These are phyloP conservation scores for Vanessa atalanta DNA, from an alignment of 1,140 invertebrate species.

Conservation along the genomic window DNA sequence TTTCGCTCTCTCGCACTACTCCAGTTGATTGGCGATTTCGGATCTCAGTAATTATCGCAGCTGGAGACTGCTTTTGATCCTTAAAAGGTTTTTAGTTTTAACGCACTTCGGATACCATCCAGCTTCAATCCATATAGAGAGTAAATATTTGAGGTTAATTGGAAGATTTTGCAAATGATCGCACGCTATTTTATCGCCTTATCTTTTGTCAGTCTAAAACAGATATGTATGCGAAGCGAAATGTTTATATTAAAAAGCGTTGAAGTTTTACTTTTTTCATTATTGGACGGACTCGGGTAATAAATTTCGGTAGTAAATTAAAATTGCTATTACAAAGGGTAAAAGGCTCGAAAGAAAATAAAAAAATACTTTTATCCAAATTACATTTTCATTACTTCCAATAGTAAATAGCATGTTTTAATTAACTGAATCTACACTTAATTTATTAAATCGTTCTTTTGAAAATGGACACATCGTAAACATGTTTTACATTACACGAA, in stretches of 20 bases:
- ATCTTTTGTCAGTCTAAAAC: neutral
- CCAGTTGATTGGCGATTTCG: slow-evolving; percentile 23
- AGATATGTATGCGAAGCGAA: neutral
- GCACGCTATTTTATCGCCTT: neutral
- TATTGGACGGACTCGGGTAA: neutral
- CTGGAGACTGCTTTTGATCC: neutral
- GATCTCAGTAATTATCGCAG: slow-evolving; percentile 24
- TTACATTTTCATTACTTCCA: slow-evolving; percentile 2
- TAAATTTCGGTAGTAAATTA: slow-evolving; percentile 1
- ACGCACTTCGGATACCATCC: neutral
- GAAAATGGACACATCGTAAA: neutral
- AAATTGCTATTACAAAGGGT: neutral
- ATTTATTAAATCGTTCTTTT: neutral
- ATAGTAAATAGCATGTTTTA: neutral
- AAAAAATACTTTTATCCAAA: slow-evolving; percentile 1
- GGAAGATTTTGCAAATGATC: neutral
- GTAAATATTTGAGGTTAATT: neutral
- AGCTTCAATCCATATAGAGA: neutral
- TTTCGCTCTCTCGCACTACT: slow-evolving; percentile 4
- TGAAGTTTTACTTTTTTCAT: neutral
- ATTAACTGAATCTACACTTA: neutral
- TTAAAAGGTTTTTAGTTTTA: slow-evolving; percentile 17
- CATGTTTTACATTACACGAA: neutral
- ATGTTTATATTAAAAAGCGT: neutral
- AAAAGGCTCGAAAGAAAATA: neutral